Evolutionary conservation across 2,888 invertebrate genomes (phyloP).

Genomic region (Pseudococcus jackbeardsleyi): DNA sequence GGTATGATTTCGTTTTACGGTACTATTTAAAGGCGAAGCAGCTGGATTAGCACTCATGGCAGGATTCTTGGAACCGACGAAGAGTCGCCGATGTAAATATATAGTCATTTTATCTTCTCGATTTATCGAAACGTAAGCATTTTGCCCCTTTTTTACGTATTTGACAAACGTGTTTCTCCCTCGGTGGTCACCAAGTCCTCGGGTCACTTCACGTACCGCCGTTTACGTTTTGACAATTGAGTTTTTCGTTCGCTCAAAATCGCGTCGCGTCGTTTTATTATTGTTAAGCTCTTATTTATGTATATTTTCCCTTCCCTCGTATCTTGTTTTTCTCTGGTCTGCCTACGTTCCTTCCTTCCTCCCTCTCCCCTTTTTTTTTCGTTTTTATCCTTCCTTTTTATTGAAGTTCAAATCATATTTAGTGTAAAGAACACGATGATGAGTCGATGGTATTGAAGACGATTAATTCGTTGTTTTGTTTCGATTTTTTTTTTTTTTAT

Average conservation of each 20-base stretch:
- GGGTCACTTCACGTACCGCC: not conserved
- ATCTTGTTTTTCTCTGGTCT: not conserved
- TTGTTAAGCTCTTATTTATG: not conserved
- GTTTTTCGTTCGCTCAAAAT: not conserved
- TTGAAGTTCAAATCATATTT: not conserved
- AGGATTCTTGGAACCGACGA: no score
- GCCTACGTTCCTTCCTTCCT: no score
- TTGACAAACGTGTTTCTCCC: no score
- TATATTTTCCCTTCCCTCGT: not conserved
- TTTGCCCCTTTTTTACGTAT: no score
- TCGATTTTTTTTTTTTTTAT: not conserved
- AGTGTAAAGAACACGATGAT: not conserved
- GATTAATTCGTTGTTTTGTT: slow-evolving; percentile 30
- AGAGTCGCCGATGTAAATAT: no score
- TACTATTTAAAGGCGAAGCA: no score
- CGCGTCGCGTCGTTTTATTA: not conserved
- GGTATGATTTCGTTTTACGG: no score
- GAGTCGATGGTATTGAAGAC: not conserved
- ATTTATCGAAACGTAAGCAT: no score
- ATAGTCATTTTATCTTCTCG: no score
- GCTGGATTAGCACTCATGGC: no score
- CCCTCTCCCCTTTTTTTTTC: not conserved
- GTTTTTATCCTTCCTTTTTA: not conserved
- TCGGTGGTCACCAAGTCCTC: no score
- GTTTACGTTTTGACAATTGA: not conserved